These are phyloP conservation scores for Parascotia fuliginaria DNA, from an alignment of 2,888 invertebrate species.

Conservation along the genomic window DNA sequence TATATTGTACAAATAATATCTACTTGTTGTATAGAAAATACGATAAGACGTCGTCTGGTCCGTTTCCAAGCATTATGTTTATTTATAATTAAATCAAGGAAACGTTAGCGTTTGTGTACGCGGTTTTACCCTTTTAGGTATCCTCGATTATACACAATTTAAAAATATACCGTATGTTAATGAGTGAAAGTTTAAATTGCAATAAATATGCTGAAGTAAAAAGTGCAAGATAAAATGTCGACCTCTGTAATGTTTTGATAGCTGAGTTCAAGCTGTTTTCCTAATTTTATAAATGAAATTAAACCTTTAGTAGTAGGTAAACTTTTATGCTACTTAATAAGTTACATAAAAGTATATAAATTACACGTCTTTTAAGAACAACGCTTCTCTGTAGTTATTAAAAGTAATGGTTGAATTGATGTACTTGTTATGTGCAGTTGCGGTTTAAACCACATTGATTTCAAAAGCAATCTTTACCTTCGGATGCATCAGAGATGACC, in stretches of 20 bases:
- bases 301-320: not conserved
- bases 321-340: too few species aligned
- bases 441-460: too few species aligned
- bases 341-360: too few species aligned
- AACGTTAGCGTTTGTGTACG: conserved; percentile 36
- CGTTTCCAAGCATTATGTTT: conserved; percentile 20
- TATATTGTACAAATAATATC: conserved; percentile 12
- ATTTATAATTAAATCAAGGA: conserved; percentile 42
- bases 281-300: not conserved
- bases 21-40: conserved; percentile 21
- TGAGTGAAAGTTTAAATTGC: conserved; percentile 1
- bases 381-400: too few species aligned
- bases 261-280: conserved; percentile 4
- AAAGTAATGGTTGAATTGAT: too few species aligned
- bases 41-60: conserved; percentile 9
- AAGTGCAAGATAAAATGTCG: conserved; percentile 13
- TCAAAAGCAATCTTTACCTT: too few species aligned
- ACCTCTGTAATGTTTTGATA: conserved; percentile 11
- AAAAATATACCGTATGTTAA: not conserved
- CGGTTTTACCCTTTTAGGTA: conserved; percentile 19
- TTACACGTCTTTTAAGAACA: too few species aligned
- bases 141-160: not conserved
- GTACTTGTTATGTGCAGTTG: too few species aligned
- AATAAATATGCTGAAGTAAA: not conserved
- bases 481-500: too few species aligned